A percentile compares a stretch with the other conserved stretches of the same genome.
Conservation (phyloP, 2,797 vertebrate species). For the Hydrocynus forskahlii region DNA sequence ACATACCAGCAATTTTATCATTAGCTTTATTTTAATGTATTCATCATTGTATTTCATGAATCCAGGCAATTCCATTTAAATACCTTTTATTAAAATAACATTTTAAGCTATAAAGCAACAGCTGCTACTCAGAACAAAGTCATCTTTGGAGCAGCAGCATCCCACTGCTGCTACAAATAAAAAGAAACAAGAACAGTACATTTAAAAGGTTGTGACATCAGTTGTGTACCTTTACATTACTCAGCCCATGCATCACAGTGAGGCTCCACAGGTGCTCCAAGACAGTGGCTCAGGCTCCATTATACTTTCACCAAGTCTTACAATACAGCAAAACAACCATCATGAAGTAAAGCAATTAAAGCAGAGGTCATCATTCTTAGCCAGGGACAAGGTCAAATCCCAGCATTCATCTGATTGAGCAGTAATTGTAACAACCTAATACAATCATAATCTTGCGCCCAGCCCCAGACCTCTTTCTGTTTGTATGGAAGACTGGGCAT, state of each 20-base stretch:
- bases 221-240: slow-evolving; percentile 29
- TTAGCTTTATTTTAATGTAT: no score
- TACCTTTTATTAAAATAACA: slow-evolving; percentile 56
- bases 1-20: background rate
- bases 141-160: background rate
- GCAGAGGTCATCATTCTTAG: background rate
- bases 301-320: background rate
- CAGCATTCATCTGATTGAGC: background rate
- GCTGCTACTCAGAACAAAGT: background rate
- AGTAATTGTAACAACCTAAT: no score
- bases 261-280: slow-evolving; percentile 22
- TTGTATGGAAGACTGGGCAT: background rate
- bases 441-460: background rate
- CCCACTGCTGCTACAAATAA: slow-evolving; percentile 26
- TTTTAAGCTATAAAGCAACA: slow-evolving; percentile 33
- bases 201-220: slow-evolving; percentile 48
- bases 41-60: background rate
- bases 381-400: background rate
- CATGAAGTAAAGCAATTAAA: background rate
- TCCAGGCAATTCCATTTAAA: slow-evolving; percentile 15
- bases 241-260: slow-evolving; percentile 48
- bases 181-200: slow-evolving; percentile 29
- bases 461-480: background rate
- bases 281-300: background rate
- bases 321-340: background rate